These are phyloP conservation scores for Melanotaenia boesemani DNA, from an alignment of 2,797 vertebrate species.

Conservation along the genomic window DNA sequence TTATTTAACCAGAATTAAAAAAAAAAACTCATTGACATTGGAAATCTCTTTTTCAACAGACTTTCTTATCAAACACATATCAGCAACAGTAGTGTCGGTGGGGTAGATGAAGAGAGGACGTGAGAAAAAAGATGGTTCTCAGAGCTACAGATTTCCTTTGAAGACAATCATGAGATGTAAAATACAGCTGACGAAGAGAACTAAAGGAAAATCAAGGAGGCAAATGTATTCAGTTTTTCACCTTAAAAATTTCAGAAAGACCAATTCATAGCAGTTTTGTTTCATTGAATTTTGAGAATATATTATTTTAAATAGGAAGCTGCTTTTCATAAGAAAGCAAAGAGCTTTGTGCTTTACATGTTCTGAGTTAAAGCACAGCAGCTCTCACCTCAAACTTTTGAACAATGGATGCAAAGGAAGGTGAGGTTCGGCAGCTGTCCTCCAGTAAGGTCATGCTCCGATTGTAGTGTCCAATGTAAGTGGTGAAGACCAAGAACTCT, in stretches of 20 bases:
- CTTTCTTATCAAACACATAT: too few species aligned
- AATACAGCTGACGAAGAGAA: not conserved
- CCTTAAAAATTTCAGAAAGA: too few species aligned
- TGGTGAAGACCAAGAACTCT: constrained; percentile 88
- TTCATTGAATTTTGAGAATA: too few species aligned
- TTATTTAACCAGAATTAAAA: too few species aligned
- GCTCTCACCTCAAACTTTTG: constrained; percentile 89
- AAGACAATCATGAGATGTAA: not conserved
- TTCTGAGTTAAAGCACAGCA: constrained; percentile 3
- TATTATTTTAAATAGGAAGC: too few species aligned
- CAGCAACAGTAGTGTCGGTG: too few species aligned
- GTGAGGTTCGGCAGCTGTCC: constrained; percentile 84
- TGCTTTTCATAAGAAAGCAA: not conserved
- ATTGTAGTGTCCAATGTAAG: constrained; percentile 92
- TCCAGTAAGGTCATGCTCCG: constrained; percentile 88
- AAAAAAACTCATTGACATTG: too few species aligned
- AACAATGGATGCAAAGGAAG: constrained; percentile 83
- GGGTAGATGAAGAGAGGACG: not conserved
- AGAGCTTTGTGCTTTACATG: not conserved
- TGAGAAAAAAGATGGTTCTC: not conserved
- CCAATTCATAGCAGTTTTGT: too few species aligned
- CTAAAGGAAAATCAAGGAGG: not conserved
- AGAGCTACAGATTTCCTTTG: not conserved
- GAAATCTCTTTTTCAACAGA: too few species aligned
- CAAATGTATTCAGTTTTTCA: not conserved